Percentiles rank a stretch among this genome's conserved stretches.
Evolutionary conservation across 2,113 vertebrate species (phyloP).

Genomic region (Sterna hirundo): DNA sequence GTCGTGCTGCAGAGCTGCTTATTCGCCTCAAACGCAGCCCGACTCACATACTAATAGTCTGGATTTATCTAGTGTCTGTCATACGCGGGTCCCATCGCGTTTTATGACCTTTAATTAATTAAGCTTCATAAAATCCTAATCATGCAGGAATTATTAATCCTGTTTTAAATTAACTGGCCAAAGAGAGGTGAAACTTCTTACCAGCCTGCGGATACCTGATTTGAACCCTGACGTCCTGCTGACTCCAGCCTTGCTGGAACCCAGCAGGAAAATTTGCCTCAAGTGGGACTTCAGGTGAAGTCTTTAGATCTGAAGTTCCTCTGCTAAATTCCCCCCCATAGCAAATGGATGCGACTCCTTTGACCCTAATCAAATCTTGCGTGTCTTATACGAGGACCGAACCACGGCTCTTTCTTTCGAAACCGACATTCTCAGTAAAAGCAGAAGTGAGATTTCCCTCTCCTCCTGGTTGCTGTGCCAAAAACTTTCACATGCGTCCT

Average conservation of each 20-base stretch:
- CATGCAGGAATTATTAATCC: conserved; percentile 60
- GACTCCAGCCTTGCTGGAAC: background rate
- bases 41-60: background rate
- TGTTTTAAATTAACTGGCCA: conserved; percentile 62
- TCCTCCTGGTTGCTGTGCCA: background rate
- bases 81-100: background rate
- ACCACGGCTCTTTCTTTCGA: background rate
- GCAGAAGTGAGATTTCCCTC: conserved; percentile 21
- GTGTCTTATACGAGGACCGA: background rate
- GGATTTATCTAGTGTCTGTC: conserved; percentile 25
- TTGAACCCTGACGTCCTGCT: conserved; percentile 30
- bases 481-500: background rate
- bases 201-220: conserved; percentile 1
- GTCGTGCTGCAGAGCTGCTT: background rate
- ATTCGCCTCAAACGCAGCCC: fast-evolving
- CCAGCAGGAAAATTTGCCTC: background rate
- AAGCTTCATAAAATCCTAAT: conserved; percentile 64
- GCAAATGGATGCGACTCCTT: background rate
- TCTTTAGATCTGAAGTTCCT: background rate
- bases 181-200: conserved; percentile 35
- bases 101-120: conserved; percentile 69
- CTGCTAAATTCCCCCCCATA: background rate
- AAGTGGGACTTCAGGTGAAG: background rate
- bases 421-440: background rate
- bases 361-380: background rate